phyloP scores from a whole-genome alignment of 2,888 invertebrate species.

The Heterodera filipjevi region DNA sequence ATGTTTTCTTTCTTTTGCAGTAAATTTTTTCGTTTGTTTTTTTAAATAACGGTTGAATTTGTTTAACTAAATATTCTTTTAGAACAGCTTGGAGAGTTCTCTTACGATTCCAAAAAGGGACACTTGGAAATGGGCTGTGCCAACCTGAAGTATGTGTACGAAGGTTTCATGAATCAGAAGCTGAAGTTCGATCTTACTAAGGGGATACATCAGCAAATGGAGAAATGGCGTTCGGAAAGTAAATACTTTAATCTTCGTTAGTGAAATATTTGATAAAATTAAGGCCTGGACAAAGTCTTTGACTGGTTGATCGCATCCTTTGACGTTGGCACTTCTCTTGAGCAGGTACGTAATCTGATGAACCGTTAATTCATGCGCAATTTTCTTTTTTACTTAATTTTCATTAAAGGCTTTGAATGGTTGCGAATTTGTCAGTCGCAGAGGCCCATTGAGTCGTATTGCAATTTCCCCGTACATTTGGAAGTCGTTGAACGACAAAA shows the following conservation, averaged over 20 bases:
- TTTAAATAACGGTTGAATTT: too few relatives aligned
- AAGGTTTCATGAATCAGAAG: background rate
- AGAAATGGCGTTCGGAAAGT: conserved; percentile 5
- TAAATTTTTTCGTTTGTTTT: too few relatives aligned
- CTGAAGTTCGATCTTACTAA: background rate
- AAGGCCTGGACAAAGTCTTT: background rate
- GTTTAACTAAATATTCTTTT: background rate
- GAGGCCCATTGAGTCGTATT: conserved; percentile 3
- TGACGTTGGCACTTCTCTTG: background rate
- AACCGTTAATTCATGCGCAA: too few relatives aligned
- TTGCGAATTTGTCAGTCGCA: conserved; percentile 3
- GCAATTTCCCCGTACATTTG: background rate
- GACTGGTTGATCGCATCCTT: background rate
- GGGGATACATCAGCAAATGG: background rate
- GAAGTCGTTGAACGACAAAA: background rate
- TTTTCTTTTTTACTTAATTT: background rate
- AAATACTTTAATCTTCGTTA: background rate
- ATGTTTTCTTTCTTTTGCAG: too few relatives aligned
- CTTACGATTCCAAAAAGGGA: background rate
- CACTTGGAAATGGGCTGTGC: background rate
- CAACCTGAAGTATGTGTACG: background rate
- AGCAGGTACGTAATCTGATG: too few relatives aligned
- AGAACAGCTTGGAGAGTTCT: background rate
- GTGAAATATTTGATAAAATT: conserved; percentile 1
- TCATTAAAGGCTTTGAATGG: background rate